These are phyloP conservation scores for Bhutanitis thaidina DNA, from an alignment of 2,888 invertebrate species.

Conservation along the genomic window DNA sequence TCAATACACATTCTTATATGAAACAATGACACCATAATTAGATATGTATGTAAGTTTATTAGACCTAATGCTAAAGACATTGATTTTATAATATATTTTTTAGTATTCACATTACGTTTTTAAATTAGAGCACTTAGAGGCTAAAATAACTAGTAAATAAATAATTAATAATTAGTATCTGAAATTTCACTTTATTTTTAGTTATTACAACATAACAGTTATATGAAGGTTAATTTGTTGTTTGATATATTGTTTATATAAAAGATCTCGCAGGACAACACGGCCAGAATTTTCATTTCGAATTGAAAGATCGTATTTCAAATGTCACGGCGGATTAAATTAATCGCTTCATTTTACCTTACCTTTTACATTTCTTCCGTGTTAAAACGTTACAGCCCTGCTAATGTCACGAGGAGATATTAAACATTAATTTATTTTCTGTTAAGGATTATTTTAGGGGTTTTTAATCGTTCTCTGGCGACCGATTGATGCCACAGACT, in stretches of 20 bases:
- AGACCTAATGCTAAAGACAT: too few relatives aligned
- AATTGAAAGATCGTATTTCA: slow-evolving; percentile 1
- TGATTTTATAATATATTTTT: too few relatives aligned
- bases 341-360: slow-evolving; percentile 1
- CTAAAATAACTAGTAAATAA: too few relatives aligned
- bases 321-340: slow-evolving; percentile 10
- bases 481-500: too few relatives aligned
- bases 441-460: too few relatives aligned
- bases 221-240: not conserved
- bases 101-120: not conserved
- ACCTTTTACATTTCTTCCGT: slow-evolving; percentile 1
- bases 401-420: not conserved
- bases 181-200: too few relatives aligned
- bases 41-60: too few relatives aligned
- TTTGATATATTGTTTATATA: not conserved
- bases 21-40: too few relatives aligned
- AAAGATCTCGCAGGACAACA: not conserved
- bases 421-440: not conserved
- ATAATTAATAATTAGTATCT: too few relatives aligned
- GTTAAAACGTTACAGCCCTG: not conserved
- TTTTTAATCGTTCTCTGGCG: too few relatives aligned
- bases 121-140: not conserved
- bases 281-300: slow-evolving; percentile 3
- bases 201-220: not conserved
- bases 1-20: too few relatives aligned